These are phyloP conservation scores for Chionodraco myersi DNA, from an alignment of 2,113 vertebrate genomes.

Conservation along the genomic window DNA sequence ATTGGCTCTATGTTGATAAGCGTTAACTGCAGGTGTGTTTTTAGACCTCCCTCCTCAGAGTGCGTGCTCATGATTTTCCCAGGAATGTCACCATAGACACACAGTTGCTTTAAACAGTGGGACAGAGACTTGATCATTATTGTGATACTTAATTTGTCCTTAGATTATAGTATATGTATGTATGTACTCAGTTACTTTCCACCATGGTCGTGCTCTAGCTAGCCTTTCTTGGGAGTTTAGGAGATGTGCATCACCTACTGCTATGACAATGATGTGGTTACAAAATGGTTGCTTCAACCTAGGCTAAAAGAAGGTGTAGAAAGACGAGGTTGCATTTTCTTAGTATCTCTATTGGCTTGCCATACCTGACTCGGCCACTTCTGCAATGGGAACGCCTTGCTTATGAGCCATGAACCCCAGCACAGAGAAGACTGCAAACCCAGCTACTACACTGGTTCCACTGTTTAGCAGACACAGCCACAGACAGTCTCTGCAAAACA, in stretches of 20 bases:
- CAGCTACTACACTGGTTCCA: slow-evolving; percentile 81
- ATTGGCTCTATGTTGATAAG: no score
- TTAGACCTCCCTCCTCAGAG: no score
- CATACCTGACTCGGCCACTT: slow-evolving; percentile 84
- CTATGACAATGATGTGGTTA: not conserved
- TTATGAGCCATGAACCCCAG: slow-evolving; percentile 85
- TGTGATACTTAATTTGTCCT: no score
- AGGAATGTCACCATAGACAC: no score
- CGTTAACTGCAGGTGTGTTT: no score
- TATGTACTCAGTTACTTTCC: not conserved
- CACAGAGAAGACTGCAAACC: slow-evolving; percentile 85
- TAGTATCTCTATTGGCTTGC: not conserved
- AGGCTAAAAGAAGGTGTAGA: not conserved
- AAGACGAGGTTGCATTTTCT: not conserved
- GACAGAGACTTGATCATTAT: no score
- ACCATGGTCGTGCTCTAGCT: not conserved
- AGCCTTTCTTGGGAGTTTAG: not conserved
- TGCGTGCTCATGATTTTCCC: no score
- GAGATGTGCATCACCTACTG: not conserved
- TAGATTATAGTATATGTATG: not conserved
- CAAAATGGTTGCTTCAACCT: not conserved
- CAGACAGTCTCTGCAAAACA: slow-evolving; percentile 77
- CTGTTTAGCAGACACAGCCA: slow-evolving; percentile 83
- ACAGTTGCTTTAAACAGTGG: no score
- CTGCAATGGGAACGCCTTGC: slow-evolving; percentile 76